Evolutionary conservation across 2,797 vertebrate genomes (phyloP), one percentile per base, ranked within the genome.

Genomic region (Threskiornis aethiopicus): DNA sequence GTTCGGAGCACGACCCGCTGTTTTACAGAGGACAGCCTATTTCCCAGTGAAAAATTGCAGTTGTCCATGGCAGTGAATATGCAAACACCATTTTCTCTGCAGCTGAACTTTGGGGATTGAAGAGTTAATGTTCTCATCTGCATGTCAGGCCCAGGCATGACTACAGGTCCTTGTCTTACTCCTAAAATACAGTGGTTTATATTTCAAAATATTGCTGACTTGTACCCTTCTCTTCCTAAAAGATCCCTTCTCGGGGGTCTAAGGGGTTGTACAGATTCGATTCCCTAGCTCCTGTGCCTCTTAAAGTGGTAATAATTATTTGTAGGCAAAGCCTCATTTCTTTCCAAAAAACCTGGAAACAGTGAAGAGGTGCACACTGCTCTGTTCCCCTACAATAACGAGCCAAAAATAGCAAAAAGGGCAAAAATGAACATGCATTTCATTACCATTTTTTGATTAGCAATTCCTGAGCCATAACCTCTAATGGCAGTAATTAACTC

Each of bases 381-480:
- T 4, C 42, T 7, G 20, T 14, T 41, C 55, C 37, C 28, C 31
- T 17, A 17, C 29, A 61, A 25, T 11, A 24, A 41, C 7, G 19
- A 37, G 39, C 2, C 13, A 57, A 52, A 82, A 67, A 46, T 5
- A 3, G 22, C 22, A 58, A 75, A 61, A 57, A 66, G 31, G 24
- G 55, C 41, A 69, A 76, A 89, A 85, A 24, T 19, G 28, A 77
- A n/a, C 84, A 47, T 47, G 37, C 84, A 85, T 96, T 96, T 96
- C 76, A 93, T 97, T 86, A 92, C 57, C 67, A 54, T 81, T 88
- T 87, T 96, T 93, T 94, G 78, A 97, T 96, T 84, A 94, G 84
- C 83, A 80, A 72, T 69, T 97, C 78, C 90, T 82, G 71, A 93
- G 70, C 89, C 89, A 93, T 69, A 96, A 87, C 62, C 39, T 87